Percentiles rank a stretch among this genome's conserved stretches.
Evolutionary conservation across 2,113 vertebrate species (phyloP).

Genomic region (Pterophyllum scalare): DNA sequence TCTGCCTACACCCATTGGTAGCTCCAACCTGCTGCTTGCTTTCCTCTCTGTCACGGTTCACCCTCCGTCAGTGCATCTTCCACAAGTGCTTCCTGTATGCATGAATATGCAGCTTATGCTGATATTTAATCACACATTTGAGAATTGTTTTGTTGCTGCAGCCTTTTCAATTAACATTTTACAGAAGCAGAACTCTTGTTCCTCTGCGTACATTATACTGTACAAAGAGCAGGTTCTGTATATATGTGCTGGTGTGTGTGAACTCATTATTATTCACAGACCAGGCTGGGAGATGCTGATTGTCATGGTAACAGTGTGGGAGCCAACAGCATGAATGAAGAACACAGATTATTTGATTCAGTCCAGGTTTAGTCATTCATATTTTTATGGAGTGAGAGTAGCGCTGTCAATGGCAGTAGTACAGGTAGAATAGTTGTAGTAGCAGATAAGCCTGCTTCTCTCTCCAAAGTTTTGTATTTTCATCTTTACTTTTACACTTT

Average conservation of each 20-base stretch:
- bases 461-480: background rate
- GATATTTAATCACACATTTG: background rate
- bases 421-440: background rate
- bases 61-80: background rate
- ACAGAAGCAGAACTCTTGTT: background rate
- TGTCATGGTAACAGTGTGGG: constrained; percentile 43
- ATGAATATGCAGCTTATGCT: background rate
- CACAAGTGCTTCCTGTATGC: background rate
- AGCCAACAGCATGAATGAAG: constrained; percentile 15
- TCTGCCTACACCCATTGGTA: background rate
- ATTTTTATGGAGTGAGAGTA: background rate
- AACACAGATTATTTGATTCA: background rate
- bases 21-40: background rate
- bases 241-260: background rate
- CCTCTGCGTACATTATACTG: background rate
- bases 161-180: background rate
- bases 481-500: background rate
- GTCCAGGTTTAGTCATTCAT: constrained; percentile 1
- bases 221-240: background rate
- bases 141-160: background rate
- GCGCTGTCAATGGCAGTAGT: background rate
- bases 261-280: background rate
- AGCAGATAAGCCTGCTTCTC: background rate
- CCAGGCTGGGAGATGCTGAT: background rate
- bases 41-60: constrained; percentile 35